phyloP scores from a whole-genome alignment of 2,888 invertebrate species.

The Tipula vernalis region DNA sequence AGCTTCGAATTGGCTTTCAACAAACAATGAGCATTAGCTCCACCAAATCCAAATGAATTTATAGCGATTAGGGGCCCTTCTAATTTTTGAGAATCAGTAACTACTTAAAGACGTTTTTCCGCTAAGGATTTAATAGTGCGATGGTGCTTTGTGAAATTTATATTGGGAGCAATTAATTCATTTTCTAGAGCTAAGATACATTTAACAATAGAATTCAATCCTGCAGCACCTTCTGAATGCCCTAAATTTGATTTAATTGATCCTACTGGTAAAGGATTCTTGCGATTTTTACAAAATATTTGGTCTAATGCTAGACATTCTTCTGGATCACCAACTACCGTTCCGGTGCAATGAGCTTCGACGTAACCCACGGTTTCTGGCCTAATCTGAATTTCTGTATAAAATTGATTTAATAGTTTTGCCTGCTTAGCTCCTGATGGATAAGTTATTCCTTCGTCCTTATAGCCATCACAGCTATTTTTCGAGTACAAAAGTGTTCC shows the following conservation, averaged over 20 bases:
- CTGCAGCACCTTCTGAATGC: constrained; percentile 79
- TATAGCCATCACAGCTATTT: constrained; percentile 69
- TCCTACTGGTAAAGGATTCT: constrained; percentile 67
- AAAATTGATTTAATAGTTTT: constrained; percentile 47
- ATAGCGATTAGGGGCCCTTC: constrained; percentile 58
- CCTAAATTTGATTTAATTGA: constrained; percentile 92
- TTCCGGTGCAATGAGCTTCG: constrained; percentile 80
- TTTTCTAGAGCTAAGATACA: constrained; percentile 70
- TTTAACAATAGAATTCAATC: constrained; percentile 71
- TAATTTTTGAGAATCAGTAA: constrained; percentile 58
- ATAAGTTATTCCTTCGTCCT: constrained; percentile 55
- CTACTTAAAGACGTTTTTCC: constrained; percentile 53
- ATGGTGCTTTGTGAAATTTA: constrained; percentile 57
- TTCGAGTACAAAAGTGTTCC: constrained; percentile 63
- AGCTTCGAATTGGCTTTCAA: constrained; percentile 24
- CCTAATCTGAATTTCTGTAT: constrained; percentile 54
- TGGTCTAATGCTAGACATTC: constrained; percentile 74
- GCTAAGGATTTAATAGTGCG: constrained; percentile 46
- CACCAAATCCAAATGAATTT: constrained; percentile 91
- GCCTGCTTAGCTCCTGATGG: constrained; percentile 52
- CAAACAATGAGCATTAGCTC: constrained; percentile 53
- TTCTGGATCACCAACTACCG: constrained; percentile 80
- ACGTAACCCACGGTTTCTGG: constrained; percentile 40
- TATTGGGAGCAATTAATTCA: constrained; percentile 71
- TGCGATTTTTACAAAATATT: constrained; percentile 62